phyloP scores from a whole-genome alignment of 2,888 invertebrate species.

The Tetanocera ferruginea region DNA sequence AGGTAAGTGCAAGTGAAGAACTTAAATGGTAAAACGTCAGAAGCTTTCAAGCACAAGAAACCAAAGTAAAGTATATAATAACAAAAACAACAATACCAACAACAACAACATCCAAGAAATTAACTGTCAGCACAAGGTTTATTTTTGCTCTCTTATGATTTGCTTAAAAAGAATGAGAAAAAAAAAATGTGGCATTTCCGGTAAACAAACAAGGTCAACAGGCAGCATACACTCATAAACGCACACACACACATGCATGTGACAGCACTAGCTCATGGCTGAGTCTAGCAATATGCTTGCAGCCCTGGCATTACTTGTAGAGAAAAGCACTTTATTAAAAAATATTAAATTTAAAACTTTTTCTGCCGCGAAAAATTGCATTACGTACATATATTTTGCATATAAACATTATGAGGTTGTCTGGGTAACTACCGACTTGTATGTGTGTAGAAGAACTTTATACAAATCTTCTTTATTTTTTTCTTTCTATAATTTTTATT shows the following conservation, averaged over 20 bases:
- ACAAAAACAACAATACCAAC: too few species aligned
- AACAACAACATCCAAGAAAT: too few species aligned
- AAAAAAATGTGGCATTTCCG: neutral
- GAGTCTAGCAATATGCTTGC: neutral
- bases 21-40: neutral
- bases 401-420: conserved; percentile 4
- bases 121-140: too few species aligned
- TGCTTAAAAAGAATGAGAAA: too few species aligned
- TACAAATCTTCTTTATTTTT: neutral
- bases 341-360: conserved; percentile 23
- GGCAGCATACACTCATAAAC: neutral
- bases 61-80: too few species aligned
- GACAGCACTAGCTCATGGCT: too few species aligned
- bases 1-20: neutral
- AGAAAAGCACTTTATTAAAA: conserved; percentile 7
- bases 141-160: too few species aligned
- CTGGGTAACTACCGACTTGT: neutral
- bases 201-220: neutral
- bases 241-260: too few species aligned
- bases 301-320: neutral
- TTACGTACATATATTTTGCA: neutral
- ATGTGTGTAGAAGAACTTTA: neutral
- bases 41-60: neutral
- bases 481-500: neutral
- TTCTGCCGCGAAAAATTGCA: conserved; percentile 12